Conservation (phyloP, 2,113 vertebrate species). For the Corapipo altera region DNA sequence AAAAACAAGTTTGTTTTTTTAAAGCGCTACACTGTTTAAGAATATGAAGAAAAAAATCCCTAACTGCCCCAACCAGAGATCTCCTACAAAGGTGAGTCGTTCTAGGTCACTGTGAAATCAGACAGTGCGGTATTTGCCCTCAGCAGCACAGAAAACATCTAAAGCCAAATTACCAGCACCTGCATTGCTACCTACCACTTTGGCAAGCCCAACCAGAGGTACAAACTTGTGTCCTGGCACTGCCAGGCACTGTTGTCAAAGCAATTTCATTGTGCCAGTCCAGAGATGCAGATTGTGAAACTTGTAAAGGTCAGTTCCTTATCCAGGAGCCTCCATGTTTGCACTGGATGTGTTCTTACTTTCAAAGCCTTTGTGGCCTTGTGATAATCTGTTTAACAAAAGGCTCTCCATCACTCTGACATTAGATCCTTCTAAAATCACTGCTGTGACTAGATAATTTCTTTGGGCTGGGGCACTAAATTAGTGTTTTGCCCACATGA, state of each 20-base stretch:
- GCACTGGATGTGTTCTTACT: background rate
- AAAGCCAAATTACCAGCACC: background rate
- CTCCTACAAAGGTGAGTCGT: background rate
- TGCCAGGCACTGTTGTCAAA: background rate
- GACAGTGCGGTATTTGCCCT: background rate
- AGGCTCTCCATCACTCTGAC: background rate
- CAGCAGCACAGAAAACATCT: background rate
- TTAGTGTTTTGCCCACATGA: background rate
- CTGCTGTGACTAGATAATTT: background rate
- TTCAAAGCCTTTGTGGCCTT: background rate
- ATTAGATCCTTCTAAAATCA: background rate
- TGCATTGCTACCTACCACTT: background rate
- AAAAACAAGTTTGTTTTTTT: background rate
- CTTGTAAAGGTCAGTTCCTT: constrained; percentile 23
- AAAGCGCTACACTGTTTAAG: background rate
- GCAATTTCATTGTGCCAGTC: background rate
- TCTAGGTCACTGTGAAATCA: background rate
- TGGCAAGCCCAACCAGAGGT: background rate
- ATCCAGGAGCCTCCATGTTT: background rate
- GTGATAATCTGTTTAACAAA: background rate
- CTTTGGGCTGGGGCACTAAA: background rate
- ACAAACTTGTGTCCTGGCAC: background rate
- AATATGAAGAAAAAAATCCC: background rate
- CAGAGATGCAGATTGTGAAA: background rate
- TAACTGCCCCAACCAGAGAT: background rate